These are phyloP conservation scores for Rhinopomastus cyanomelas DNA, from an alignment of 2,113 vertebrate species.

Conservation along the genomic window DNA sequence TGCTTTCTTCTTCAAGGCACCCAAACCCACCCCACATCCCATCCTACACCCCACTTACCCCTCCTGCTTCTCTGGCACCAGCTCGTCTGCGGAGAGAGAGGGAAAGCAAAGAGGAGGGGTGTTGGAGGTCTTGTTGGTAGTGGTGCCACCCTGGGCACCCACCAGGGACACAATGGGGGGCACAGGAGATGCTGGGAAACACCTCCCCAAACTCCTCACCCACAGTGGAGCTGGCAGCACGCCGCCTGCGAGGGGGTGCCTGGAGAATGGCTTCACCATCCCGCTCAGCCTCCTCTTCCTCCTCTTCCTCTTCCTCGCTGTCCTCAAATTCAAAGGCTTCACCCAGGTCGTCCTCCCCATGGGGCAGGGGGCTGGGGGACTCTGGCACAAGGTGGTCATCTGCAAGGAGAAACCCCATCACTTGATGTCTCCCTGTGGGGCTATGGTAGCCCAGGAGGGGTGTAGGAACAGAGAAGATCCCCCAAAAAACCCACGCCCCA, in stretches of 20 bases:
- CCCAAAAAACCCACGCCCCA: not conserved
- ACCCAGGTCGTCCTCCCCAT: not conserved
- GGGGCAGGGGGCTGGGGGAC: not conserved
- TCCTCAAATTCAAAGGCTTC: slow-evolving; percentile 61
- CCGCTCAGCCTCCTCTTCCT: not conserved
- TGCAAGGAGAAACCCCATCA: not conserved
- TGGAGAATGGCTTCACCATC: not conserved
- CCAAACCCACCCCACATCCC: no score
- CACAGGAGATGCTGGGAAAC: not conserved
- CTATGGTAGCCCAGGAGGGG: not conserved
- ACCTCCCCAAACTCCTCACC: not conserved
- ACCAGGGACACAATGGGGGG: not conserved
- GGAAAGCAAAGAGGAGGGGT: not conserved
- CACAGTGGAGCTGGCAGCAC: not conserved
- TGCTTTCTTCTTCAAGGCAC: not conserved
- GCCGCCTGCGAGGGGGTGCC: not conserved
- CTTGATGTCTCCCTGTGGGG: rapidly evolving
- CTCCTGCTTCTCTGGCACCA: not conserved
- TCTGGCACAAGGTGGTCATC: not conserved
- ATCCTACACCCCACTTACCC: not conserved
- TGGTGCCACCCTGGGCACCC: not conserved
- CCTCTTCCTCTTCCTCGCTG: slow-evolving; percentile 45
- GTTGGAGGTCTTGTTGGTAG: no score
- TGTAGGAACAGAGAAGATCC: not conserved
- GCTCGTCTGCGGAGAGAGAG: not conserved